Percentiles rank a stretch among this genome's conserved stretches.
These are phyloP conservation scores for Drosophila asahinai DNA, from an alignment of 1,140 invertebrate species.

Conservation along the genomic window DNA sequence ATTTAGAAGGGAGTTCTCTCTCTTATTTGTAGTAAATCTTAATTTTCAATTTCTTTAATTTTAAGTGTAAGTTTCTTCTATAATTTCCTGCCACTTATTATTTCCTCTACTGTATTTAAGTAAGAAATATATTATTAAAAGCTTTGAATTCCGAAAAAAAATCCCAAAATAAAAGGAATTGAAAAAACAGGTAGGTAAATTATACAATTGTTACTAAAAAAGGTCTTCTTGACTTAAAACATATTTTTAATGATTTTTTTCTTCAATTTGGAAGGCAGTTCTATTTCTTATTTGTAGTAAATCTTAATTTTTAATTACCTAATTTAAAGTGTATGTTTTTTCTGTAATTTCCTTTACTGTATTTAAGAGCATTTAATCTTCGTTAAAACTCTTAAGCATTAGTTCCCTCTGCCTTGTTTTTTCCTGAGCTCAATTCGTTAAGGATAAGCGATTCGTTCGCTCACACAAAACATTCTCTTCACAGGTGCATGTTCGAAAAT, in stretches of 20 bases:
- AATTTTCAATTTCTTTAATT: not conserved
- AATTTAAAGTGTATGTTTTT: not conserved
- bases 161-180: too few species aligned
- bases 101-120: not conserved
- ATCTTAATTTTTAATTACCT: not conserved
- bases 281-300: not conserved
- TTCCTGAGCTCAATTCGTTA: constrained; percentile 38
- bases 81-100: not conserved
- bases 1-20: not conserved
- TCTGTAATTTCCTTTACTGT: not conserved
- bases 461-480: constrained; percentile 10
- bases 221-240: too few species aligned
- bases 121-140: too few species aligned
- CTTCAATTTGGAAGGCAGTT: not conserved
- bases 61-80: not conserved
- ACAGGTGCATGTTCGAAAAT: constrained; percentile 34
- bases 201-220: too few species aligned
- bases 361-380: not conserved
- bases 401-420: constrained; percentile 2
- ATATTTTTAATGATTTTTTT: not conserved
- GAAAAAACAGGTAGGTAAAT: too few species aligned
- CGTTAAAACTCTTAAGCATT: not conserved
- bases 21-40: not conserved
- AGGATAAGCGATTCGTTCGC: constrained; percentile 45
- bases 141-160: not conserved